phyloP scores from a whole-genome alignment of 1,140 invertebrate species.

The Achroia grisella region DNA sequence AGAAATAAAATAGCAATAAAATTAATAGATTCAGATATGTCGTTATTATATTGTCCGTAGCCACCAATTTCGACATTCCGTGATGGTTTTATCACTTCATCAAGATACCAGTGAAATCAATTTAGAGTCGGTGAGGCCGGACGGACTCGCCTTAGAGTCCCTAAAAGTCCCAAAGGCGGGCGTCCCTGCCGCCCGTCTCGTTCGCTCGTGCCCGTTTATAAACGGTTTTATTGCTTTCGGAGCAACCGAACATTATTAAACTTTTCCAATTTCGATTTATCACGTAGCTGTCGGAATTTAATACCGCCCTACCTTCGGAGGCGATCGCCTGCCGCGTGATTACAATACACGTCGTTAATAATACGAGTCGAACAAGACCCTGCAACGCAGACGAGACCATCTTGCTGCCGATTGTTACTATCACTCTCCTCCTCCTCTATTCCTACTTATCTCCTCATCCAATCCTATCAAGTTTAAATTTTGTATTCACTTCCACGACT shows the following conservation, averaged over 20 bases:
- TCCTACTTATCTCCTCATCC: no score
- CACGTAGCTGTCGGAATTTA: constrained; percentile 74
- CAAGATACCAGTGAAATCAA: constrained; percentile 57
- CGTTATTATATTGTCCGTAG: background rate
- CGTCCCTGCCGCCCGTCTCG: constrained; percentile 65
- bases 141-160: constrained; percentile 61
- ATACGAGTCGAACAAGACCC: constrained; percentile 42
- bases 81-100: constrained; percentile 47
- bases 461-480: no score
- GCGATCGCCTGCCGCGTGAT: constrained; percentile 70
- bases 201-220: constrained; percentile 71
- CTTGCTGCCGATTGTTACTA: constrained; percentile 32
- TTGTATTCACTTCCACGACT: no score
- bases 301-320: constrained; percentile 72
- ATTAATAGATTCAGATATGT: background rate
- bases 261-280: constrained; percentile 74
- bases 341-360: constrained; percentile 73
- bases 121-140: constrained; percentile 50
- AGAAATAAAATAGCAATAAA: background rate
- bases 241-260: constrained; percentile 74
- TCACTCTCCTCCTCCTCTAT: constrained; percentile 22
- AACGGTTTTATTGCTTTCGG: constrained; percentile 73
- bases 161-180: constrained; percentile 66
- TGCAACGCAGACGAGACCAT: constrained; percentile 16
- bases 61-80: background rate